Base-by-base conservation (phyloP, 2,797 vertebrate genomes). In the Neosilurus mollespiculum region DNA sequence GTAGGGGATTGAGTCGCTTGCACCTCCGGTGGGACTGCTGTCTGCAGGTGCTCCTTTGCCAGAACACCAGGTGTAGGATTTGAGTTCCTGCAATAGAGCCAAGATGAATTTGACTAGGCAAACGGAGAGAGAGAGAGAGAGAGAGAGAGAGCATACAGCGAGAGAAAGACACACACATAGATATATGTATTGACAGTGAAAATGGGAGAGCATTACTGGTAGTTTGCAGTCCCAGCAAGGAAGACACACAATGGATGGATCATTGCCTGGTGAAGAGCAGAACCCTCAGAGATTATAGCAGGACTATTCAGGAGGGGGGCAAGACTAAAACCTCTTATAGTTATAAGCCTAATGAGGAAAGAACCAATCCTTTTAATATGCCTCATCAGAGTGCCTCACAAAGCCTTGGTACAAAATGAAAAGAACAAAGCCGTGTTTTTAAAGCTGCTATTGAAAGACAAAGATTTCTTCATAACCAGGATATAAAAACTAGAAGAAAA, bases 291-390 rank as follows among this genome's bases (percentile, higher is more conserved):
- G 54, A 37, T 76, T 76, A 76, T 59, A 76, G 54, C 4, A 34
- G 54, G 54, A 34, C 72, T 75, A 16, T 26, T 56, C 3, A 75
- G 72, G 26, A 76, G 20, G 9, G 16, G 72, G 34, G 72, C 30
- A 59, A 76, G 30, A 22, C 54, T 37, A 37, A 76, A 76, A 59
- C 26, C 30, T 37, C 56, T 43, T 43, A 77, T 22, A 61, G 18
- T 15, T 11, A 43, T 61, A 61, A 89, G 90, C 92, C 93, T 93
- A 94, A 94, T 93, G 93, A 94, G 92, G 92, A 91, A 90, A 66
- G 78, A 90, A 86, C 89, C 90, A 91, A 92, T 92, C 92, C 91
- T 86, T 88, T 89, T 94, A 93, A 93, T 92, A 87, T 87, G 49
- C 81, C 83, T 88, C 87, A 82, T 90, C 90, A 90, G 87, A 88